Conservation (phyloP, 2,113 vertebrate genomes). For the Siphamia tubifer region DNA sequence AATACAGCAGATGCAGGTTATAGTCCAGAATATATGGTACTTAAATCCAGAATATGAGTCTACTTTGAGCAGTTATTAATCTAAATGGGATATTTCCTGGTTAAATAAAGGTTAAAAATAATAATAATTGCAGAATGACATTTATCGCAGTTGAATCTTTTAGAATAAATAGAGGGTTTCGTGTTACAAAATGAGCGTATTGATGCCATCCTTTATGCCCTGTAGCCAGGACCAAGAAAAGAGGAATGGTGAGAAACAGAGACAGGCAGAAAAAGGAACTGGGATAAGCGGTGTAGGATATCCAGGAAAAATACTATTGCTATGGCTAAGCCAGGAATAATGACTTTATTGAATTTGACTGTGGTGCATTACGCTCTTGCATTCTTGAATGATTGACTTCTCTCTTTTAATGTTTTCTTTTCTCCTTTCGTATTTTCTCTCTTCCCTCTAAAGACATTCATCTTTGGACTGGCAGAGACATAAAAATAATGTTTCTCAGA, state of each 20-base stretch:
- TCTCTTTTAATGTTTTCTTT: constrained; percentile 68
- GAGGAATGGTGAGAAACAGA: constrained; percentile 38
- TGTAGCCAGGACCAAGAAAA: constrained; percentile 44
- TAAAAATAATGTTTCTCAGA: constrained; percentile 62
- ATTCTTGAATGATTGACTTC: constrained; percentile 76
- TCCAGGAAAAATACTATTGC: constrained; percentile 62
- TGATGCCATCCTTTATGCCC: constrained; percentile 53
- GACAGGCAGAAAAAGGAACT: constrained; percentile 39
- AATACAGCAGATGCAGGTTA: no score
- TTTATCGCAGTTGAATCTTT: constrained; percentile 42
- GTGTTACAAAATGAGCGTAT: constrained; percentile 53
- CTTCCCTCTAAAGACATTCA: constrained; percentile 56
- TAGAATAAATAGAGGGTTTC: constrained; percentile 57
- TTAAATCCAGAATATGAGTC: no score
- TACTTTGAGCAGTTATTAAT: no score
- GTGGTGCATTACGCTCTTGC: constrained; percentile 65
- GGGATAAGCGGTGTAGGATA: constrained; percentile 57
- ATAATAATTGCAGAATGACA: constrained; percentile 35
- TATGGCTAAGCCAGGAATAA: constrained; percentile 66
- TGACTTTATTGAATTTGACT: constrained; percentile 78
- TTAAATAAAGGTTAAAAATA: no score
- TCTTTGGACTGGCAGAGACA: constrained; percentile 64
- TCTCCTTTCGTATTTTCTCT: constrained; percentile 51
- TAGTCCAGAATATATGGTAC: no score
- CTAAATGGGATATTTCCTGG: no score